Base-by-base conservation (phyloP, 2,113 vertebrate species). In the Symphodus melops region DNA sequence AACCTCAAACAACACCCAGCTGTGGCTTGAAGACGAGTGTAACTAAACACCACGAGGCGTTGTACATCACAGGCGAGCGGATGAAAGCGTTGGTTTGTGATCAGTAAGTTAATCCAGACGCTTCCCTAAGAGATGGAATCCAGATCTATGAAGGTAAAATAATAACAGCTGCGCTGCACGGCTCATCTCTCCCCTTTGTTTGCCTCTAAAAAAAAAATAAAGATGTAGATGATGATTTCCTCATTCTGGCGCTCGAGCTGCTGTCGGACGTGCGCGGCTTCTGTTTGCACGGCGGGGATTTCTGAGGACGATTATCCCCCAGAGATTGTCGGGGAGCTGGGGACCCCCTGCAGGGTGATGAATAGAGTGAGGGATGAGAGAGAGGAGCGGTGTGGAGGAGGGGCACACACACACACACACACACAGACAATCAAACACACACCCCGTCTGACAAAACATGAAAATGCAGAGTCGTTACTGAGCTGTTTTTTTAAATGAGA, bases 281-380 rank as follows among this genome's bases (percentile, higher is more conserved):
- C 36, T 75, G 71, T 79, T 67, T 81, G 78, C 68, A 55, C n/a
- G 8, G 48, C 21, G 23, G 71, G 59, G 62, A 57, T 68, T 83
- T 77, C 64, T 72, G 53, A 42, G 41, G 56, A n/a, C 16, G 70
- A 78, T 84, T 72, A 79, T 82, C 54, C 71, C 56, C 75, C 56
- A 64, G 75, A 81, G 75, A 77, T 44, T 62, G 67, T 57, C 10
- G 19, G 37, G 16, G 71, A 67, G 72, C 64, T 4, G 54, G 57
- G 71, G 78, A 70, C 39, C 86, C 74, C 84, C 84, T 72, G 75
- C 77, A 66, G 80, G n/a, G 67, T 54, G 71, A 73, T 66, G 64
- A 64, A 77, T 71, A 36, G 21, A 66, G 39, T 58, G 23, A 67
- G 56, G 41, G 37, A 77, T 67, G 54, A 68, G 42, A 54, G 37